Base-by-base conservation (phyloP, 2,113 vertebrate species). In the Nerophis lumbriciformis region DNA sequence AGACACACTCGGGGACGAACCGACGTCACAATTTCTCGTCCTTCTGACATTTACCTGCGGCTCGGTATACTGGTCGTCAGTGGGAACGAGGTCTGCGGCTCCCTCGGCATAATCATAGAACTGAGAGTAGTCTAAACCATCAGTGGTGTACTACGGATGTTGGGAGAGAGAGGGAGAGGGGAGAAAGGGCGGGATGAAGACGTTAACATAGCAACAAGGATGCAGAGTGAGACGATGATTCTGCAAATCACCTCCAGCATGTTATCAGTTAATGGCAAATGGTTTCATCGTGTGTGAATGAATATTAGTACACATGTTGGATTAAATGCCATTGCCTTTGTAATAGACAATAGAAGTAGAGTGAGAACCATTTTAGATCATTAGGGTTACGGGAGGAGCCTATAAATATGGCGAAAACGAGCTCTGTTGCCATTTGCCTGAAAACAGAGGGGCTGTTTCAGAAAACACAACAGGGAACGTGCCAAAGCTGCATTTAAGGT, bases 71-170 rank as follows among this genome's bases (percentile, higher is more conserved):
- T 93, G 93, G 77, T 93, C 94, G 77, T 93, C 92, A 0, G 91
- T 90, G 45, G 94, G 86, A 88, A 88, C 61, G 80, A 69, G 89
- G 62, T 93, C 93, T 89, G 90, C 89, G 69, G 94, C 89, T 90
- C 91, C 90, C 71, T 96, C 94, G 89, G 93, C 92, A 93, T 98
- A 95, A 79, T 98, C 95, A 95, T 97, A 96, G 86, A 80, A 85
- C 61, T 94, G 92, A 93, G 93, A 92, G 48, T 97, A 95, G 84
- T 94, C 84, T 92, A 93, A 86, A 84, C 94, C 93, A 86, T 93
- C 93, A 80, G 94, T 91, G 83, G 89, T 75, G 82, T 97, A 97
- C 96, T 99, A 90, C 71, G 90, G 90, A 66, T 78, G 78, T 89
- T 83, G 87, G 82, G 89, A 86, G 85, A 88, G 88, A 90, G 50